Evolutionary conservation across 2,113 vertebrate species (phyloP).

Genomic region (Mobula birostris): DNA sequence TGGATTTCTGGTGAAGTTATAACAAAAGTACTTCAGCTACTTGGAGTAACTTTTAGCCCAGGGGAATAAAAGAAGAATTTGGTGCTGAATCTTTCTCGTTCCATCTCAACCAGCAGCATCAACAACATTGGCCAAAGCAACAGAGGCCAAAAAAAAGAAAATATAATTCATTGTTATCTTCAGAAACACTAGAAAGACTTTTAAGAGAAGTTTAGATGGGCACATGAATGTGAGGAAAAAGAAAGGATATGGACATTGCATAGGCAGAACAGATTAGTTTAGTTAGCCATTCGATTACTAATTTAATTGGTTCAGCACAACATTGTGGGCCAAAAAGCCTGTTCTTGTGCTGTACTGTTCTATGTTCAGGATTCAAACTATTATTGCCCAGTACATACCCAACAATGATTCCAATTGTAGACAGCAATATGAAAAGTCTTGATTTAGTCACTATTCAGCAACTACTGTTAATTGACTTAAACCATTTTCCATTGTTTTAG

Average conservation of each 20-base stretch:
- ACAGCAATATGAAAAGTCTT: background rate
- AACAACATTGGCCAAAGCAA: background rate
- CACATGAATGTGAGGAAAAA: too few relatives aligned
- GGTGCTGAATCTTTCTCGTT: background rate
- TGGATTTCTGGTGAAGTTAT: too few relatives aligned
- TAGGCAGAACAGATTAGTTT: too few relatives aligned
- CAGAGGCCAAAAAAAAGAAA: background rate
- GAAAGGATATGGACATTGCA: too few relatives aligned
- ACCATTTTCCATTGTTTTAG: background rate
- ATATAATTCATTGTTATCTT: background rate
- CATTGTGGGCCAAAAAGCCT: too few relatives aligned
- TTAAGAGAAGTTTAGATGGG: too few relatives aligned
- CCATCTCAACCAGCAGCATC: background rate
- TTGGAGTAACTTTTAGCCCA: too few relatives aligned
- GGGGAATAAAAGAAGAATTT: background rate
- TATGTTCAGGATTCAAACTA: background rate
- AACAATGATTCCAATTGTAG: background rate
- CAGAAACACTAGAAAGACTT: too few relatives aligned
- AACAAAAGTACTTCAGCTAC: too few relatives aligned
- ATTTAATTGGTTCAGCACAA: too few relatives aligned
- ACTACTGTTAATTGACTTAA: background rate
- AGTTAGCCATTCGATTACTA: too few relatives aligned
- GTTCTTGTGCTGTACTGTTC: too few relatives aligned
- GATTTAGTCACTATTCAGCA: background rate
- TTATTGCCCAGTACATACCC: background rate